These are phyloP conservation scores for Hypothenemus hampei DNA, from an alignment of 1,140 invertebrate genomes.

Conservation along the genomic window DNA sequence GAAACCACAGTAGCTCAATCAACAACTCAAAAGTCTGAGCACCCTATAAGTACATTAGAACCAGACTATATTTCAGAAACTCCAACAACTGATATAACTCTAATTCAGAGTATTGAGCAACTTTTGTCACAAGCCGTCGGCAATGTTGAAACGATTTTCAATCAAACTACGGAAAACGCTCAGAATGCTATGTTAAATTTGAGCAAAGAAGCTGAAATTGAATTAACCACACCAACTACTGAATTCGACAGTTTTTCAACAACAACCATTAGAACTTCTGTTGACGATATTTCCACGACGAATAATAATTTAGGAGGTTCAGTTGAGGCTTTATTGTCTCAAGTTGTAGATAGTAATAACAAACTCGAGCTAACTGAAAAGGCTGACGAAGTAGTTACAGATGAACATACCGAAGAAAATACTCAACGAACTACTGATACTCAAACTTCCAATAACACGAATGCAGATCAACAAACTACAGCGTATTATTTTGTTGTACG, in stretches of 20 bases:
- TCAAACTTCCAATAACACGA: background rate
- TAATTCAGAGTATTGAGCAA: slow-evolving; percentile 38
- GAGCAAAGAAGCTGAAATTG: slow-evolving; percentile 45
- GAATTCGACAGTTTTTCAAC: slow-evolving; percentile 3
- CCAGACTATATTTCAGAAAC: slow-evolving; percentile 8
- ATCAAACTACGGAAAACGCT: slow-evolving; percentile 20
- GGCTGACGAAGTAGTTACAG: background rate
- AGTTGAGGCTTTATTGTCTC: background rate
- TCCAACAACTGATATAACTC: slow-evolving; percentile 24
- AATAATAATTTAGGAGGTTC: no score
- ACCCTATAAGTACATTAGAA: background rate
- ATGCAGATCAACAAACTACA: slow-evolving; percentile 7
- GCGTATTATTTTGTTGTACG: slow-evolving; percentile 6
- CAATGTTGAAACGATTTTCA: slow-evolving; percentile 18
- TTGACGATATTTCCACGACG: background rate
- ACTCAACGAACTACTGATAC: background rate
- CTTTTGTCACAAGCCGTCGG: slow-evolving; percentile 38
- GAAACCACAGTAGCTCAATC: slow-evolving; percentile 3
- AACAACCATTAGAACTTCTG: background rate
- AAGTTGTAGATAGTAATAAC: background rate
- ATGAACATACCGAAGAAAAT: background rate
- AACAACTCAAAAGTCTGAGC: background rate
- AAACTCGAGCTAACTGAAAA: background rate
- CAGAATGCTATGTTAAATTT: slow-evolving; percentile 34
- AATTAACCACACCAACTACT: slow-evolving; percentile 25